Evolutionary conservation across 2,888 invertebrate genomes (phyloP).

Genomic region (Andrena bicolor): DNA sequence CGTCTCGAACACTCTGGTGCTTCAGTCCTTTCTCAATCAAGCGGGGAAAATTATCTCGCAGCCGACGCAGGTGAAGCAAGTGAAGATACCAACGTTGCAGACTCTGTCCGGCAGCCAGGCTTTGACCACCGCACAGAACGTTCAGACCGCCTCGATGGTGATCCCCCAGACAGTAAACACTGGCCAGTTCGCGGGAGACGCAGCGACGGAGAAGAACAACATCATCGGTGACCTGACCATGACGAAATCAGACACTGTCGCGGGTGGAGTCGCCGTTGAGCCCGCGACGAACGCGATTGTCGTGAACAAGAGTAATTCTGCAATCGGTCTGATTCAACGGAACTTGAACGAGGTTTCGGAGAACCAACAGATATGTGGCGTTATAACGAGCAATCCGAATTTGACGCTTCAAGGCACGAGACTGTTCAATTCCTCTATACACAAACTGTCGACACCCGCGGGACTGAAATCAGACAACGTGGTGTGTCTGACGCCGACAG

Average conservation of each 20-base stretch:
- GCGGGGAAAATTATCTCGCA: constrained; percentile 85
- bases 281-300: constrained; percentile 73
- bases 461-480: constrained; percentile 78
- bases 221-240: constrained; percentile 60
- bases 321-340: constrained; percentile 79
- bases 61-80: constrained; percentile 78
- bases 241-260: constrained; percentile 50
- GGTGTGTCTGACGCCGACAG: constrained; percentile 76
- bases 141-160: constrained; percentile 74
- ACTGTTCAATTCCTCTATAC: constrained; percentile 81
- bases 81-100: constrained; percentile 81
- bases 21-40: constrained; percentile 90
- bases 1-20: constrained; percentile 88
- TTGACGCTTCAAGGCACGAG: constrained; percentile 79
- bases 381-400: constrained; percentile 83
- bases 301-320: constrained; percentile 77
- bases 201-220: constrained; percentile 57
- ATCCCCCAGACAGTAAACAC: constrained; percentile 75
- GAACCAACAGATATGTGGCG: constrained; percentile 81
- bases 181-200: constrained; percentile 69
- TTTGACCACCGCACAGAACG: constrained; percentile 66
- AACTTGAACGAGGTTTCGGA: constrained; percentile 77
- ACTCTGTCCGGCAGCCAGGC: constrained; percentile 74
- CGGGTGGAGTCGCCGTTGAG: constrained; percentile 61
- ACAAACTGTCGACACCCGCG: constrained; percentile 74